A percentile compares a stretch with the other conserved stretches of the same genome.
phyloP scores from a whole-genome alignment of 2,113 vertebrate genomes.

The Gallinago media region DNA sequence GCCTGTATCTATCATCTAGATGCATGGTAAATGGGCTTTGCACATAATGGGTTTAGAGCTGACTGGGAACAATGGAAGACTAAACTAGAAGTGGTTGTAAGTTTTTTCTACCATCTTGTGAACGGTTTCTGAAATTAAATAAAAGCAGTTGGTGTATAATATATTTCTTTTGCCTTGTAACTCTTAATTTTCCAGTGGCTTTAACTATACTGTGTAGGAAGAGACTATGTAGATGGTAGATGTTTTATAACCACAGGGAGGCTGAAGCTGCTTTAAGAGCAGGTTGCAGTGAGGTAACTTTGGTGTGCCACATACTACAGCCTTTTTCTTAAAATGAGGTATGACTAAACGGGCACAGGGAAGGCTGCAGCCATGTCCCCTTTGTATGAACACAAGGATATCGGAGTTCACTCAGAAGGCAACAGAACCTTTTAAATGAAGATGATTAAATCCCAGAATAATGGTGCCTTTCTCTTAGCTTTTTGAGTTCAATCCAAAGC shows the following conservation, averaged over 20 bases:
- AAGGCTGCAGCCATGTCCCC: not conserved
- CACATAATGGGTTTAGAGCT: slow-evolving; percentile 80
- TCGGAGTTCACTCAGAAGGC: not conserved
- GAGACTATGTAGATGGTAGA: not conserved
- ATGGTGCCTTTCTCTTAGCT: not conserved
- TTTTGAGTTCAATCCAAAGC: not conserved
- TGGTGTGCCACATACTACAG: not conserved
- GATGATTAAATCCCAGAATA: not conserved
- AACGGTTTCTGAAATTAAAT: slow-evolving; percentile 81
- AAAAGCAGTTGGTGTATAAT: slow-evolving; percentile 85
- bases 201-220: not conserved
- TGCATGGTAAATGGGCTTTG: slow-evolving; percentile 89
- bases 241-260: not conserved
- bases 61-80: slow-evolving; percentile 78
- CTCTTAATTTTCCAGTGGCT: slow-evolving; percentile 69
- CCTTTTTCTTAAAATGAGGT: not conserved
- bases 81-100: slow-evolving; percentile 79
- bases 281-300: not conserved
- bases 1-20: slow-evolving; percentile 89
- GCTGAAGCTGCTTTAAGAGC: slow-evolving; percentile 23
- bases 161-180: slow-evolving; percentile 69
- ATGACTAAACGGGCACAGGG: not conserved
- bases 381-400: not conserved
- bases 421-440: not conserved
- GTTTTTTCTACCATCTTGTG: slow-evolving; percentile 80